These are phyloP conservation scores for Baronia brevicornis DNA, from an alignment of 2,888 invertebrate species.

Conservation along the genomic window DNA sequence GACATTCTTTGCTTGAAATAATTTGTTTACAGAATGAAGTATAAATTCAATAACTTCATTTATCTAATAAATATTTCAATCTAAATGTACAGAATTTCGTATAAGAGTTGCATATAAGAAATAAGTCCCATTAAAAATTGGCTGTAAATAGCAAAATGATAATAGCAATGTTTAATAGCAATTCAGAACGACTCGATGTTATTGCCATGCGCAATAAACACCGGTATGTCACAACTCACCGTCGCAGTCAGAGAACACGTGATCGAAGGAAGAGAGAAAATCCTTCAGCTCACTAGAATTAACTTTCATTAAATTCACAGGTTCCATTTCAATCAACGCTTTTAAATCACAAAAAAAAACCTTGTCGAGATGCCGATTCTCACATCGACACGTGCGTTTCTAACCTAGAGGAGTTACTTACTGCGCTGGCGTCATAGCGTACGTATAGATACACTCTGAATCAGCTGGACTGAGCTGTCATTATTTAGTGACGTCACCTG, in stretches of 20 bases:
- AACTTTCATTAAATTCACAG: conserved; percentile 57
- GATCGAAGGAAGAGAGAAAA: conserved; percentile 80
- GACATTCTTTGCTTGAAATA: too few species aligned
- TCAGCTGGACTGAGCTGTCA: conserved; percentile 26
- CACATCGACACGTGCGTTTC: conserved; percentile 39
- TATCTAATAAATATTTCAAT: too few species aligned
- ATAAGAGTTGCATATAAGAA: too few species aligned
- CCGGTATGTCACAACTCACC: conserved; percentile 72
- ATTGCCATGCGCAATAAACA: conserved; percentile 3
- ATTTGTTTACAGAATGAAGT: too few species aligned
- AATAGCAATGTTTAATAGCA: too few species aligned
- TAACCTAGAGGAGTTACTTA: conserved; percentile 37
- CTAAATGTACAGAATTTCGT: too few species aligned
- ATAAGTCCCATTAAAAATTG: neutral
- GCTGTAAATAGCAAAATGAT: too few species aligned
- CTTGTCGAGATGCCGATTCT: conserved; percentile 13
- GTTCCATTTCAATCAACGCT: conserved; percentile 25
- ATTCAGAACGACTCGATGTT: too few species aligned
- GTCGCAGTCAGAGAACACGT: conserved; percentile 85
- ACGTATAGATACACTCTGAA: conserved; percentile 33
- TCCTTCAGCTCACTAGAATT: conserved; percentile 54
- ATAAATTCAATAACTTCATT: too few species aligned
- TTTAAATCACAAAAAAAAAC: too few species aligned
- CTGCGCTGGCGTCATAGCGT: conserved; percentile 47
- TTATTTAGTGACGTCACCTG: conserved; percentile 17